phyloP scores from a whole-genome alignment of 1,140 invertebrate genomes.

The Anadara kagoshimensis region DNA sequence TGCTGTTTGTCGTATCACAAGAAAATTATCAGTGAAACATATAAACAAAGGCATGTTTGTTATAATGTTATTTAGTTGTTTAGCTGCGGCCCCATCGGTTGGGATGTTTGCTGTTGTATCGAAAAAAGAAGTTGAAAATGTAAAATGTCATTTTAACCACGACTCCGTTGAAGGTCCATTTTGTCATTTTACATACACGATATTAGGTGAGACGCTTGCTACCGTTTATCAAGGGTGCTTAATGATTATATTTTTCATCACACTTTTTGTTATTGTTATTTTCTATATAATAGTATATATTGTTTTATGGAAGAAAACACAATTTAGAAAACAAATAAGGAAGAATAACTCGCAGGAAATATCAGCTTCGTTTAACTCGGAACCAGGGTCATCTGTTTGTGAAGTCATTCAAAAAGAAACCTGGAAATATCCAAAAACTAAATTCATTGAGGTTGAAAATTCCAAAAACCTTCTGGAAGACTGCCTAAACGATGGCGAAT shows the following conservation, averaged over 20 bases:
- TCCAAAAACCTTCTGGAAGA: too few relatives aligned
- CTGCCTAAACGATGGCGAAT: too few relatives aligned
- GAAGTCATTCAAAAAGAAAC: too few relatives aligned
- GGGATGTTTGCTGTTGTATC: constrained; percentile 58
- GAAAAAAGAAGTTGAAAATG: constrained; percentile 31
- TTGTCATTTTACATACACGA: constrained; percentile 59
- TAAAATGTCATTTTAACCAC: constrained; percentile 47
- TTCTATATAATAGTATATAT: constrained; percentile 57
- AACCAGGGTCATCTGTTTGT: not conserved
- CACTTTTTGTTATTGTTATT: constrained; percentile 52
- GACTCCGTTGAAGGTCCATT: constrained; percentile 24
- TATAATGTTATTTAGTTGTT: constrained; percentile 44
- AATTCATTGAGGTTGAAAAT: too few relatives aligned
- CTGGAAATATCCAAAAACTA: too few relatives aligned
- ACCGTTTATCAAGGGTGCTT: constrained; percentile 50
- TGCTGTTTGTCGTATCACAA: constrained; percentile 48
- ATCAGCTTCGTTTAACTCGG: constrained; percentile 18
- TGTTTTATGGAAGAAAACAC: constrained; percentile 54
- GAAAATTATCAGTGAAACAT: constrained; percentile 41
- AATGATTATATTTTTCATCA: constrained; percentile 45
- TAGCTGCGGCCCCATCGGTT: constrained; percentile 49
- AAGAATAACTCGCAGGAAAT: constrained; percentile 3
- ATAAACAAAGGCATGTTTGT: constrained; percentile 52
- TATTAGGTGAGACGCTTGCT: constrained; percentile 42
- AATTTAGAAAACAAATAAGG: constrained; percentile 31